Conservation (phyloP, 2,113 vertebrate genomes). For the Hemichromis elongatus region DNA sequence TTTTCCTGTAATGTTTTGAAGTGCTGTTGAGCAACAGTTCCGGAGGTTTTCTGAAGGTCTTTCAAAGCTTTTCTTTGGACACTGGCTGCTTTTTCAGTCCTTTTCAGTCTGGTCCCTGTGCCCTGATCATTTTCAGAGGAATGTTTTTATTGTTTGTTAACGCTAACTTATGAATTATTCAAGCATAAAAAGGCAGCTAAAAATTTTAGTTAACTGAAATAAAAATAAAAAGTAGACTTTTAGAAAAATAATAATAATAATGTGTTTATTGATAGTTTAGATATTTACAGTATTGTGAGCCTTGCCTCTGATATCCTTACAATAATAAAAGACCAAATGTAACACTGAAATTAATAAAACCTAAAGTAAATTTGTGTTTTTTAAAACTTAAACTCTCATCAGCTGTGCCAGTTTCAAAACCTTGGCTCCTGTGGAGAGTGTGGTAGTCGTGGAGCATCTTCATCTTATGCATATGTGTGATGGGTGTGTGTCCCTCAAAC, state of each 20-base stretch:
- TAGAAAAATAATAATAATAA: neutral
- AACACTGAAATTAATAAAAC: neutral
- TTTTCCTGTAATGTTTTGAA: neutral
- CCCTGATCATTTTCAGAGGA: neutral
- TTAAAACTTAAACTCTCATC: neutral
- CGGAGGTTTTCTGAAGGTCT: neutral
- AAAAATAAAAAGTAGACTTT: neutral
- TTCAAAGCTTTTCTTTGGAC: neutral
- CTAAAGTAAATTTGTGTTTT: neutral
- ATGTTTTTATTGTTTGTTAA: neutral
- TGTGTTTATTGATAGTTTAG: neutral
- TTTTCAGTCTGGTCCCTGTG: neutral
- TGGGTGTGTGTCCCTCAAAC: neutral
- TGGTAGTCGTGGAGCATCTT: neutral
- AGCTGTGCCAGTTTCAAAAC: neutral
- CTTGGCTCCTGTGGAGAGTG: neutral
- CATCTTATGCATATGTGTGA: neutral
- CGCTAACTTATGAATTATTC: neutral
- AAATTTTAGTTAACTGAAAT: neutral
- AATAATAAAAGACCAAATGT: neutral
- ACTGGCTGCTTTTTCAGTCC: neutral
- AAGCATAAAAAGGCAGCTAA: neutral
- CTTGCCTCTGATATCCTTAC: neutral
- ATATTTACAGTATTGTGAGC: neutral
- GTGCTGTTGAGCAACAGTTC: neutral